These are phyloP conservation scores for Brachionus calyciflorus DNA, from an alignment of 1,140 invertebrate species.

Conservation along the genomic window DNA sequence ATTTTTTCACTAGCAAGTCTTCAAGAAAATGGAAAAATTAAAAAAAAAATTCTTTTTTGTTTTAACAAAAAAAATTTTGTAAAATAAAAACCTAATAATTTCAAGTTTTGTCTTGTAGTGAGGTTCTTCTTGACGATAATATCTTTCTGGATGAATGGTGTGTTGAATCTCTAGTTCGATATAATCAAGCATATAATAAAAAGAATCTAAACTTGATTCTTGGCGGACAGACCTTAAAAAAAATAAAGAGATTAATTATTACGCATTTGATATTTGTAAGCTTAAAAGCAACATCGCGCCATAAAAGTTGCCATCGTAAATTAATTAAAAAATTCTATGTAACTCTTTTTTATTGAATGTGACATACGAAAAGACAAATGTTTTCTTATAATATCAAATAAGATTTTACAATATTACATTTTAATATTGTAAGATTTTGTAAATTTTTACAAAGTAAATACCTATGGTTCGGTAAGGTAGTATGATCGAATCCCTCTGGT, in stretches of 20 bases:
- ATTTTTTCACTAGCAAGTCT: conserved; percentile 53
- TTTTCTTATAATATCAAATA: no score
- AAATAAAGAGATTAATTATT: background rate
- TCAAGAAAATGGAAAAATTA: background rate
- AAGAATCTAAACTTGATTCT: background rate
- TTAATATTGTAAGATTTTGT: no score
- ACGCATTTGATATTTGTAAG: no score
- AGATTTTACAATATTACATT: no score
- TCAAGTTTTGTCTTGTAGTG: conserved; percentile 32
- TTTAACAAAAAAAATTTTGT: background rate
- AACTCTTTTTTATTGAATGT: no score
- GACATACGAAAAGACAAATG: no score
- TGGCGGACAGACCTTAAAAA: background rate
- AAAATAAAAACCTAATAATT: conserved; percentile 22
- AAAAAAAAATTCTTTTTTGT: conserved; percentile 2
- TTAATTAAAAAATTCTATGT: no score
- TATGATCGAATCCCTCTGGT: no score
- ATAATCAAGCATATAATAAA: conserved; percentile 39
- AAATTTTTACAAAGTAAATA: no score
- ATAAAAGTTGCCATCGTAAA: no score
- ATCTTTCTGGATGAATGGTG: conserved; percentile 43
- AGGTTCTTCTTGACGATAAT: conserved; percentile 22
- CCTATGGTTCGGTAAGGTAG: no score
- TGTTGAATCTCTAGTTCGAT: conserved; percentile 35
- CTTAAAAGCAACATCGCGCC: no score